Evolutionary conservation across 2,113 vertebrate species (phyloP).

Genomic region (Hypanus sabinus): DNA sequence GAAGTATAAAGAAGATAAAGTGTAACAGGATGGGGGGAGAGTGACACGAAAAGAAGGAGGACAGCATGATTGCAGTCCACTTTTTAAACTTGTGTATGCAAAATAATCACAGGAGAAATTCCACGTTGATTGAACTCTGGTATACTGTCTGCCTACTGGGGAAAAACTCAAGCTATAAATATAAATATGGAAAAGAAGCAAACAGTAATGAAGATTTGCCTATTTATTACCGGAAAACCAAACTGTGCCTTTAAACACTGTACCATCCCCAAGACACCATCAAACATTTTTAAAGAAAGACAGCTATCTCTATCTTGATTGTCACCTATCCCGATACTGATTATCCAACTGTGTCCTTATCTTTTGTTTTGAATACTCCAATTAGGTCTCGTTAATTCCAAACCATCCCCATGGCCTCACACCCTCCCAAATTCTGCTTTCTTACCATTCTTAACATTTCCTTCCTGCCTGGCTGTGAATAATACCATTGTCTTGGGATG

Average conservation of each 20-base stretch:
- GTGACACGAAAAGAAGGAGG: background rate
- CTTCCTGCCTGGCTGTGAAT: no score
- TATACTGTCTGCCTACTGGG: background rate
- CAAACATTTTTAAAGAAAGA: background rate
- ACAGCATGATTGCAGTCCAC: no score
- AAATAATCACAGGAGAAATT: background rate
- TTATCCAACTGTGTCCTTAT: no score
- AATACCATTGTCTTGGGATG: background rate
- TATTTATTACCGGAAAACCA: background rate
- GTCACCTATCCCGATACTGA: no score
- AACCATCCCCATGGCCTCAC: no score
- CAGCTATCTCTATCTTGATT: no score
- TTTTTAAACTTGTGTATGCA: no score
- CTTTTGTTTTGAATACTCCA: no score
- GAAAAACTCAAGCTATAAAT: background rate
- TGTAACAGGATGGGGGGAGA: background rate
- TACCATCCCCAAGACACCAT: background rate
- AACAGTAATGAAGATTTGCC: background rate
- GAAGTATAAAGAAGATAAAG: background rate
- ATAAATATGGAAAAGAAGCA: background rate
- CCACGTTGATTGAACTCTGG: background rate
- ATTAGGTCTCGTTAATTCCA: no score
- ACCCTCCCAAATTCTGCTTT: no score
- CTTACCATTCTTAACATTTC: no score
- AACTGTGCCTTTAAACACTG: background rate